Percentiles rank a stretch among this genome's conserved stretches.
Conservation (phyloP, 2,888 invertebrate genomes). For the Byasa hedistus region DNA sequence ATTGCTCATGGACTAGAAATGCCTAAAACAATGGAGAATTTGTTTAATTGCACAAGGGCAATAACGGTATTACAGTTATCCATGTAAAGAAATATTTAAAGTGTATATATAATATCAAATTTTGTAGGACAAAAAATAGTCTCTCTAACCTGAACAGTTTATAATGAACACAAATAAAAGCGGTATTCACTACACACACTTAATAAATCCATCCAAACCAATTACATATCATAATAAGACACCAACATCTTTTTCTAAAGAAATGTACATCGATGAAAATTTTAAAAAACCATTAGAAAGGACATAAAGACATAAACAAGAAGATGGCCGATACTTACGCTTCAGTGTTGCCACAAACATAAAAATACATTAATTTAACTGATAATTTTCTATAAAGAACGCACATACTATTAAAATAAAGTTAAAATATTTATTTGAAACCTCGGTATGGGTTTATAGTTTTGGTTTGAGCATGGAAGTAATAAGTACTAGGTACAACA, state of each 20-base stretch:
- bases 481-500: too few relatives aligned
- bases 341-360: constrained; percentile 4
- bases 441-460: too few relatives aligned
- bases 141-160: constrained; percentile 1
- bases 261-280: constrained; percentile 5
- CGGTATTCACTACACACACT: constrained; percentile 7
- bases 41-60: background rate
- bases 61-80: background rate
- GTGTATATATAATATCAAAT: too few relatives aligned
- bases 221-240: constrained; percentile 4
- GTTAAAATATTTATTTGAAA: too few relatives aligned
- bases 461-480: too few relatives aligned
- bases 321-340: constrained; percentile 21
- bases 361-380: too few relatives aligned
- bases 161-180: constrained; percentile 9
- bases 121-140: background rate
- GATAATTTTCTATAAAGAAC: too few relatives aligned
- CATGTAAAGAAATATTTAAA: too few relatives aligned
- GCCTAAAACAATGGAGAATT: constrained; percentile 8
- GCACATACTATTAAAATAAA: too few relatives aligned
- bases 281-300: background rate
- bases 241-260: constrained; percentile 12
- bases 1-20: constrained; percentile 42
- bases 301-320: constrained; percentile 24
- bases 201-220: constrained; percentile 11